Conservation (phyloP, 2,888 invertebrate species). For the Hipparchia semele region DNA sequence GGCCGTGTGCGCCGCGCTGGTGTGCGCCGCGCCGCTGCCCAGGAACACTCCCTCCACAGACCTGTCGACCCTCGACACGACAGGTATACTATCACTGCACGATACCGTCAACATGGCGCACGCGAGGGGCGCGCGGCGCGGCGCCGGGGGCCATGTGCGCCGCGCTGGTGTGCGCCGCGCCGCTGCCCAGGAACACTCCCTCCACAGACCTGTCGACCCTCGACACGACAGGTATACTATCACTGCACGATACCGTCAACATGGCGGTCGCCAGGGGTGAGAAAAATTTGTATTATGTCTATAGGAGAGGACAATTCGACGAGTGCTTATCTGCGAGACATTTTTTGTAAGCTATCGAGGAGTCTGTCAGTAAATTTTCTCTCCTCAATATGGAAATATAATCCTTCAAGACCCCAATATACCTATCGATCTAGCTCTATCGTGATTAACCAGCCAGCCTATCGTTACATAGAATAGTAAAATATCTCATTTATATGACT, state of each 20-base stretch:
- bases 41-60: conserved; percentile 58
- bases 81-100: conserved; percentile 39
- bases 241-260: conserved; percentile 56
- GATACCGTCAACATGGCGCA: conserved; percentile 63
- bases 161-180: conserved; percentile 50
- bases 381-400: no score
- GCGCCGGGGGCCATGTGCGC: conserved; percentile 64
- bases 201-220: conserved; percentile 63
- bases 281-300: no score
- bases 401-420: no score
- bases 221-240: not conserved
- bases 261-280: conserved; percentile 52
- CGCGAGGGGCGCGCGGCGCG: conserved; percentile 48
- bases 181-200: conserved; percentile 49
- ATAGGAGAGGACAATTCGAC: no score
- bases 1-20: conserved; percentile 62
- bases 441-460: no score
- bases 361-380: no score
- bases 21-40: conserved; percentile 47
- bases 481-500: no score
- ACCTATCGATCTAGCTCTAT: no score
- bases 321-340: no score
- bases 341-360: no score
- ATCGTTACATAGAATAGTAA: no score
- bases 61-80: conserved; percentile 52